Conservation (phyloP, 2,113 vertebrate species). For the Anthoscopus minutus region DNA sequence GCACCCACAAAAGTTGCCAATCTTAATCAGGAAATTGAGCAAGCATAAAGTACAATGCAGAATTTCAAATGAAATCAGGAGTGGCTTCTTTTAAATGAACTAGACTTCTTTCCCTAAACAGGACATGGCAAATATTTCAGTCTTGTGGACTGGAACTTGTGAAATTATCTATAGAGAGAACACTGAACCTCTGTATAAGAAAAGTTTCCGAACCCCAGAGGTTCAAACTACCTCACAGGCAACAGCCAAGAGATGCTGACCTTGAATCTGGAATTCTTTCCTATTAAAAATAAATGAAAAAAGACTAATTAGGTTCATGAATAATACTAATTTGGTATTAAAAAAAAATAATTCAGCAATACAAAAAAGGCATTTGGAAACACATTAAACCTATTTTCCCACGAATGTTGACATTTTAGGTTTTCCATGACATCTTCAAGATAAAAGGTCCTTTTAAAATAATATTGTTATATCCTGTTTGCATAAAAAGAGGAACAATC, state of each 20-base stretch:
- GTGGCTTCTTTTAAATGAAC: neutral
- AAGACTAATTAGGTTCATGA: neutral
- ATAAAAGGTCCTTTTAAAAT: neutral
- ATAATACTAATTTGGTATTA: neutral
- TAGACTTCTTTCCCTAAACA: neutral
- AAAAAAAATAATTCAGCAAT: neutral
- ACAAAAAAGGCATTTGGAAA: neutral
- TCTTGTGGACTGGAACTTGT: neutral
- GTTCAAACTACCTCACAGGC: neutral
- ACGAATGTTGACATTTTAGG: neutral
- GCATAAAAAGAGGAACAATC: neutral
- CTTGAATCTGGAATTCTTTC: neutral
- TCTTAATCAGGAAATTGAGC: neutral
- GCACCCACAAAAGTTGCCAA: rapidly evolving
- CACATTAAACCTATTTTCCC: neutral
- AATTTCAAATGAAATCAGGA: neutral
- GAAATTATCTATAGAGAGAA: neutral
- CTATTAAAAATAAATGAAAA: neutral
- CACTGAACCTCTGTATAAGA: neutral
- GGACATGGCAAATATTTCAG: neutral
- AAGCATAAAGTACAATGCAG: neutral
- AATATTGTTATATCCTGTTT: neutral
- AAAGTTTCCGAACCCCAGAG: neutral
- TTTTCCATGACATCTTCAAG: neutral
- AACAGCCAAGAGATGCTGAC: neutral